Evolutionary conservation across 2,797 vertebrate species (phyloP), one percentile per base, ranked within the genome.

Genomic region (Aeoliscus strigatus): DNA sequence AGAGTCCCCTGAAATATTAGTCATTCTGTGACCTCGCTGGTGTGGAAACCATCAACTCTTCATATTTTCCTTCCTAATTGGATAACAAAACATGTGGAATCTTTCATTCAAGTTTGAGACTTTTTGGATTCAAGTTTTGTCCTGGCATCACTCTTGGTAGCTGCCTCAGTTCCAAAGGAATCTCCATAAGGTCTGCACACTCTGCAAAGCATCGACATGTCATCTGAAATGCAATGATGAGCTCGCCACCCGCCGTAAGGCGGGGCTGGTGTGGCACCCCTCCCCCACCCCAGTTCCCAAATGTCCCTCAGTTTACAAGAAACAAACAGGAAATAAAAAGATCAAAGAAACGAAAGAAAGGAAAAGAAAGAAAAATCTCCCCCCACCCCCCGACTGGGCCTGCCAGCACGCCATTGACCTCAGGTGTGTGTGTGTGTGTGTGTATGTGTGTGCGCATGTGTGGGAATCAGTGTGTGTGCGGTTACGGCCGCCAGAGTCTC

Each of bases 261-360:
- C 51, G 39, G 72, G 51, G 81, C 80, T 83, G 71, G 76, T 84
- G 71, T 73, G 69, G 78, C 59, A 67, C 62, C 66, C 80, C 75
- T 53, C 59, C 60, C 75, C 72, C 53, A 58, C 75, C 73, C 75
- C 54, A 33, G 27, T 53, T 66, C 65, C 70, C 78, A 75, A 74
- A 67, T 59, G 61, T 67, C 78, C 75, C 73, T 77, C 73, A 70
- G 67, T 79, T 86, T 80, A 85, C 80, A 83, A 84, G 77, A 85
- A 85, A 86, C 68, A 73, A 81, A 85, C 37, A 72, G 70, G 66
- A 80, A 84, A 86, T 71, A 81, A 80, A 81, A 90, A 84, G 81
- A 77, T 66, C 76, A 69, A 62, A 85, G 73, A 86, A 65, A 71
- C 51, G 76, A 64, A 59, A 55, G 46, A 12, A 29, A 53, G 32